These are phyloP conservation scores for Microtus oregoni DNA, from an alignment of 2,113 vertebrate species.

Conservation along the genomic window DNA sequence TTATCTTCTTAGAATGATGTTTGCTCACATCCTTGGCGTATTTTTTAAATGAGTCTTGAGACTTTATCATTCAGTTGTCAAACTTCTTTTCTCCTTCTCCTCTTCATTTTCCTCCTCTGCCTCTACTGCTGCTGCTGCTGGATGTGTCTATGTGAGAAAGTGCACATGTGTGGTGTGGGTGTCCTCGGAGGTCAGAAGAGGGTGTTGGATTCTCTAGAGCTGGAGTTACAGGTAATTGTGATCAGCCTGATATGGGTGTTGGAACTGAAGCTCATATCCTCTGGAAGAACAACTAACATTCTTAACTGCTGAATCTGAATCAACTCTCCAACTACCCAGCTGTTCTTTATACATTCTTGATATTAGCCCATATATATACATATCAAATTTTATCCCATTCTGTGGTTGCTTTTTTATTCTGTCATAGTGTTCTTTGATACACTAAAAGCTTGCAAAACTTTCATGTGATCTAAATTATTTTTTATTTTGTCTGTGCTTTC, in stretches of 20 bases:
- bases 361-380: background rate
- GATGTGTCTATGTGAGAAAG: background rate
- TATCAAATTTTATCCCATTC: background rate
- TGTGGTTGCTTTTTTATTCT: constrained; percentile 11
- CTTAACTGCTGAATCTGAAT: background rate
- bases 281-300: background rate
- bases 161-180: background rate
- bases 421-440: background rate
- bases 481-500: background rate
- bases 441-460: constrained; percentile 6
- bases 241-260: background rate
- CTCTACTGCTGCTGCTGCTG: background rate
- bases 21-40: background rate
- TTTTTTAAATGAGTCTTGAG: background rate
- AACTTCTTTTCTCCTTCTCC: background rate
- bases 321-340: background rate
- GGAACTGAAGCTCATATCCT: background rate
- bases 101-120: background rate
- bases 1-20: constrained; percentile 4
- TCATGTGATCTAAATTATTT: background rate
- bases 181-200: background rate
- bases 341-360: background rate
- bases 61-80: constrained; percentile 22
- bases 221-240: no score
- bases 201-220: no score